Conservation (phyloP, 2,113 vertebrate species). For the Phrynocephalus versicolor region DNA sequence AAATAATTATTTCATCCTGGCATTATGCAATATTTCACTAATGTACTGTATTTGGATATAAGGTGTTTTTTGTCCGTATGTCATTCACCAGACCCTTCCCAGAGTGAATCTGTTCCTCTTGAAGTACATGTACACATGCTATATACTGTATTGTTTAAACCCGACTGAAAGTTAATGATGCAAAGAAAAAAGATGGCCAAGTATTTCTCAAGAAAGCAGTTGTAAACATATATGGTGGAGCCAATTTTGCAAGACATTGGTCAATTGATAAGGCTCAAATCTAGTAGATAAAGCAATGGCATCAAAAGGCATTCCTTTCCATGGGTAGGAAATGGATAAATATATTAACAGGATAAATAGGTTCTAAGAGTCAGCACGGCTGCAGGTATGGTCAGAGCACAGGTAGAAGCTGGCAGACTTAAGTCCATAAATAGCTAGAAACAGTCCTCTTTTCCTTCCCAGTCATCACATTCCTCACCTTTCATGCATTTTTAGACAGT, state of each 20-base stretch:
- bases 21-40: neutral
- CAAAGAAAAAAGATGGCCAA: neutral
- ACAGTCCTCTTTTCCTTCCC: neutral
- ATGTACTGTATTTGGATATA: neutral
- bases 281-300: constrained; percentile 25
- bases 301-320: neutral
- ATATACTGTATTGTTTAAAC: neutral
- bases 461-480: constrained; percentile 21
- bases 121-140: neutral
- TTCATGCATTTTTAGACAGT: constrained; percentile 5
- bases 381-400: neutral
- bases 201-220: neutral
- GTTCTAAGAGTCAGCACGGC: neutral
- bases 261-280: neutral
- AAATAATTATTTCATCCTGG: neutral
- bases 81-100: neutral
- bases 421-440: constrained; percentile 22
- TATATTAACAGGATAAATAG: neutral
- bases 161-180: neutral
- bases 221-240: neutral
- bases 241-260: constrained; percentile 8
- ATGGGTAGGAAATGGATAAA: neutral
- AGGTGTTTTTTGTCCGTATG: neutral
- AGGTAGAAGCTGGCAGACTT: neutral
- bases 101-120: neutral